Base-by-base conservation (phyloP, 2,113 vertebrate species). In the Paradoxurus hermaphroditus region DNA sequence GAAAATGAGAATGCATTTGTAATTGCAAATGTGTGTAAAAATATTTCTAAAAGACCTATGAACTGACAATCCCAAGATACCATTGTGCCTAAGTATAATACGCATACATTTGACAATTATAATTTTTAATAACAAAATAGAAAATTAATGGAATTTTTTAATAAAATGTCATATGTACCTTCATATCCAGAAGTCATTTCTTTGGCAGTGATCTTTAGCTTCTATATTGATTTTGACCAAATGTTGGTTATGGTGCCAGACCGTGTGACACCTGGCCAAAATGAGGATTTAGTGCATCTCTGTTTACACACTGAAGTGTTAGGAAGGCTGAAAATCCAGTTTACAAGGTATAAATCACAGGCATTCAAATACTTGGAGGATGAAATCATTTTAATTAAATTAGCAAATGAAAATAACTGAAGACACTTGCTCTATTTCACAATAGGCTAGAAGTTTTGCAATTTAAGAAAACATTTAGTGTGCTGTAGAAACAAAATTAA, bases 361-460 rank as follows among this genome's bases (percentile, higher is more conserved):
- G 4, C 12, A 10, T 56, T 72, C 63, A 87, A 79, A 72, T 84
- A 11, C 51, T 31, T 68, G 4, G 23, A 68, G 73, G 56, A 91
- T 67, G 11, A 91, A 19, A 72, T 31, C 7, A 19, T n/a, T n/a
- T 96, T 91, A 90, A 56, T 25, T 56, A 75, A 75, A 89, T 92
- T 88, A 91, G 29, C 63, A 88, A 78, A 65, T 15, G 49, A 85
- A 87, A 96, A 81, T 93, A 88, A 95, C 16, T 46, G 34, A 93
- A 94, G 36, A 25, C 25, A 34, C 29, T 91, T 95, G 23, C 51
- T 82, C 70, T 72, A n/a, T 70, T 86, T 41, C 34, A 62, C 36
- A 77, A 75, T 34, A 56, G 86, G 73, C 41, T 86, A 65, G 56
- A 87, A 78, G 81, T 63, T 88, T 72, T 84, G 51, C 68, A 91